Percentiles rank a stretch among this genome's conserved stretches.
phyloP scores from a whole-genome alignment of 2,797 vertebrate species.

The Lateolabrax maculatus region DNA sequence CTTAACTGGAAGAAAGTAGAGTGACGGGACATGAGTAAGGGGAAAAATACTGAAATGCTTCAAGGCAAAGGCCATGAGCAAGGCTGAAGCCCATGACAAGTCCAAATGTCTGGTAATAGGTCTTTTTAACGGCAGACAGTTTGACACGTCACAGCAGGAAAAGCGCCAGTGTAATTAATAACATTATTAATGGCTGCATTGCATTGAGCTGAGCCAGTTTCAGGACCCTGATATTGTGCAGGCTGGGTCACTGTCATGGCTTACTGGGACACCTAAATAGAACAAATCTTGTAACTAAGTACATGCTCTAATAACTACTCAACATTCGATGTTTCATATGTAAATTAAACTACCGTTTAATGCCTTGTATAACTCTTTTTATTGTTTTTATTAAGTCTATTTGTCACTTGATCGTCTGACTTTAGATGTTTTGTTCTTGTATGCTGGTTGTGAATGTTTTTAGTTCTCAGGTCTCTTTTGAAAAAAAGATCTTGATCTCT shows the following conservation, averaged over 20 bases:
- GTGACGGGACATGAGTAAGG: not conserved
- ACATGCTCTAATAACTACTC: conserved; percentile 1
- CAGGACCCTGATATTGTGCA: not conserved
- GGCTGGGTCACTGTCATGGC: not conserved
- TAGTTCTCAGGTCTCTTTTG: not conserved
- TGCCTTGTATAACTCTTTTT: not conserved
- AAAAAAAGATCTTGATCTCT: not conserved
- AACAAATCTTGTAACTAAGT: not conserved
- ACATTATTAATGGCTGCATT: not conserved
- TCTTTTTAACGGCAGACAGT: not conserved
- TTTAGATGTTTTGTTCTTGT: not conserved
- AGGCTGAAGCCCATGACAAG: not conserved
- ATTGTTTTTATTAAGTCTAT: not conserved
- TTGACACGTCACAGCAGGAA: not conserved
- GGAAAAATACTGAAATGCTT: conserved; percentile 7
- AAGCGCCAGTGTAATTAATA: not conserved
- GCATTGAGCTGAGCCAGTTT: not conserved
- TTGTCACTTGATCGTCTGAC: not conserved
- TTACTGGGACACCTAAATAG: conserved; percentile 22
- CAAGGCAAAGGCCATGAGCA: not conserved
- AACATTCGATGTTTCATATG: not conserved
- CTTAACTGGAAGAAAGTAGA: conserved; percentile 12
- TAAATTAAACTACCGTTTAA: not conserved
- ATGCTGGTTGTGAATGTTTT: not conserved
- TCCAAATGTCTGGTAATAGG: not conserved